phyloP scores from a whole-genome alignment of 2,797 vertebrate genomes.

The Babyrousa celebensis region DNA sequence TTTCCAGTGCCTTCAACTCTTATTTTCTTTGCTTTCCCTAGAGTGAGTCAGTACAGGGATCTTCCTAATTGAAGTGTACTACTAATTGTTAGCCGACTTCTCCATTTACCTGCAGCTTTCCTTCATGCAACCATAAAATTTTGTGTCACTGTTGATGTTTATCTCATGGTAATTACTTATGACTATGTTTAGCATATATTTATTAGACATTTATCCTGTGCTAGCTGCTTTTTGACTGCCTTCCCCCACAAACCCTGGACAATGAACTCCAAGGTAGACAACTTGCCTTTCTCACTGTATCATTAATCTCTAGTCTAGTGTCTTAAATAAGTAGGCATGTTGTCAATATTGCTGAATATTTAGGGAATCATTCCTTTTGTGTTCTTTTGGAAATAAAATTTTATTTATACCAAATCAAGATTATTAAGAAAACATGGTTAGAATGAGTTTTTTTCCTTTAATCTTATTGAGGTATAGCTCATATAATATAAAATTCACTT shows the following conservation, averaged over 20 bases:
- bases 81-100: background rate
- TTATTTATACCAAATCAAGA: conserved; percentile 11
- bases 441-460: background rate
- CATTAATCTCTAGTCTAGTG: background rate
- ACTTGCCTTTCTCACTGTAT: background rate
- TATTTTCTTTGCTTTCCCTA: conserved; percentile 20
- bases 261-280: background rate
- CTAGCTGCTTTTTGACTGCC: background rate
- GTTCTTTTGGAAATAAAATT: background rate
- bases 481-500: conserved; percentile 14
- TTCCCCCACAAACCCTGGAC: rapidly evolving
- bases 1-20: conserved; percentile 27
- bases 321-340: conserved; percentile 2
- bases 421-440: conserved; percentile 52
- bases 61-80: conserved; percentile 15
- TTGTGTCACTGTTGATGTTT: conserved; percentile 21
- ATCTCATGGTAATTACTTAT: conserved; percentile 38
- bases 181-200: background rate
- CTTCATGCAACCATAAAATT: conserved; percentile 6
- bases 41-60: background rate
- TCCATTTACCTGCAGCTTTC: background rate
- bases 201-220: conserved; percentile 32
- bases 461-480: conserved; percentile 32
- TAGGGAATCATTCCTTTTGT: background rate
- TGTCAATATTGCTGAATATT: background rate